phyloP scores from a whole-genome alignment of 1,140 invertebrate genomes.

The Bradysia coprophila region DNA sequence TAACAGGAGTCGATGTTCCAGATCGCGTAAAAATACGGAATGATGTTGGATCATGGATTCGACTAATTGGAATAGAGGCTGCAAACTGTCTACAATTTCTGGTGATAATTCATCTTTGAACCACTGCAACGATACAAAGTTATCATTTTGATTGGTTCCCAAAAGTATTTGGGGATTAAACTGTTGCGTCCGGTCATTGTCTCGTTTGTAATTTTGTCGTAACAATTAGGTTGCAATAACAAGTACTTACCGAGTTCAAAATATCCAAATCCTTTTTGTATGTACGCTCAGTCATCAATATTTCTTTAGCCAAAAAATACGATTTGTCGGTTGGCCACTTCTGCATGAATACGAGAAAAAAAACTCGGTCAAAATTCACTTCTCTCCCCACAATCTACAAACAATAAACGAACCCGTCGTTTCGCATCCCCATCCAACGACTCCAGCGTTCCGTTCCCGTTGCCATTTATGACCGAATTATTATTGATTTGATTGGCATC shows the following conservation, averaged over 20 bases:
- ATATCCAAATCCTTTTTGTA: constrained; percentile 91
- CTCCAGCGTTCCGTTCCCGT: neutral
- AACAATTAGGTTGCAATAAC: neutral
- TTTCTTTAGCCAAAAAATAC: constrained; percentile 86
- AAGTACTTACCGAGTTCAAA: constrained; percentile 52
- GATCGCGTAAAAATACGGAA: constrained; percentile 30
- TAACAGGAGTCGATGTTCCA: constrained; percentile 29
- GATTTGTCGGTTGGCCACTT: constrained; percentile 58
- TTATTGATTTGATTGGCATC: constrained; percentile 11
- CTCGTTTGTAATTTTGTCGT: neutral
- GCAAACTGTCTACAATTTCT: constrained; percentile 20
- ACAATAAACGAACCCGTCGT: too few species aligned
- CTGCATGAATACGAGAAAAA: constrained; percentile 18
- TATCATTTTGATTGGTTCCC: neutral
- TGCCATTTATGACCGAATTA: neutral
- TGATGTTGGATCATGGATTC: constrained; percentile 38
- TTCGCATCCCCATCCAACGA: neutral
- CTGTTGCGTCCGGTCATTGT: constrained; percentile 2
- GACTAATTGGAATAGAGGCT: constrained; percentile 25
- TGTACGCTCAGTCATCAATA: constrained; percentile 88
- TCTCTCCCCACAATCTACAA: too few species aligned
- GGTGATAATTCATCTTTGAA: constrained; percentile 39
- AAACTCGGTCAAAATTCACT: too few species aligned
- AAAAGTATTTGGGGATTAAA: constrained; percentile 4
- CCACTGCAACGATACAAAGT: constrained; percentile 28